Percentiles rank a stretch among this genome's conserved stretches.
Conservation (phyloP, 2,113 vertebrate genomes). For the Thalassoma bifasciatum region DNA sequence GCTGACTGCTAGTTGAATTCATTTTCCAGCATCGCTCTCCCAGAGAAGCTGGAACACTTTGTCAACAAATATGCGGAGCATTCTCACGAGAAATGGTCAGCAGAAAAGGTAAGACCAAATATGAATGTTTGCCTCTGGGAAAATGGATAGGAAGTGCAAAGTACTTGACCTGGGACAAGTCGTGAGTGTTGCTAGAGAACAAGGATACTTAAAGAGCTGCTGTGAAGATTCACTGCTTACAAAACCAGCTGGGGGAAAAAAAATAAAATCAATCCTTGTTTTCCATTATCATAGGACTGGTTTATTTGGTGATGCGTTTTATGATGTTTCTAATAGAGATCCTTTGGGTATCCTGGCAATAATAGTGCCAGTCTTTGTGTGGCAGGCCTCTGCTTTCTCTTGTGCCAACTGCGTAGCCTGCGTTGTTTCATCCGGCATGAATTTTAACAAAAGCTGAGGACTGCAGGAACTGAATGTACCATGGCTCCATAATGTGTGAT, state of each 20-base stretch:
- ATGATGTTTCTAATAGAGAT: conserved; percentile 7
- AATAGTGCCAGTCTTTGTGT: conserved; percentile 14
- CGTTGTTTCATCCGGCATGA: conserved; percentile 42
- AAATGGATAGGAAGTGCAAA: conserved; percentile 28
- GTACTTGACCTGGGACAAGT: conserved; percentile 7
- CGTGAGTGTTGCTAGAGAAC: neutral
- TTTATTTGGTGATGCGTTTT: neutral
- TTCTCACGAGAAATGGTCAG: conserved; percentile 96
- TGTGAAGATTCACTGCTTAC: neutral
- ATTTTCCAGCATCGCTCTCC: conserved; percentile 89
- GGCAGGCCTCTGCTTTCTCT: neutral
- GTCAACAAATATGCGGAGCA: conserved; percentile 96
- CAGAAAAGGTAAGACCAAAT: conserved; percentile 91
- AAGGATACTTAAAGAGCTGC: neutral
- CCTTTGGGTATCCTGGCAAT: conserved; percentile 36
- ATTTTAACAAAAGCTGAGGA: conserved; percentile 27
- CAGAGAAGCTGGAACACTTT: conserved; percentile 95
- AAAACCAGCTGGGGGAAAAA: conserved; percentile 4
- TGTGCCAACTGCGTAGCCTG: conserved; percentile 37
- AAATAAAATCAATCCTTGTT: conserved; percentile 16
- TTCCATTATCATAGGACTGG: conserved; percentile 9
- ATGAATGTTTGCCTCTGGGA: neutral
- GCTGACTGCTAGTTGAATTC: conserved; percentile 30
- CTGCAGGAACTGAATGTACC: conserved; percentile 33
- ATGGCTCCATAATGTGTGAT: conserved; percentile 23